Evolutionary conservation across 2,888 invertebrate species (phyloP), one percentile per base, ranked within the genome.

Genomic region (Ophion ventricosus): DNA sequence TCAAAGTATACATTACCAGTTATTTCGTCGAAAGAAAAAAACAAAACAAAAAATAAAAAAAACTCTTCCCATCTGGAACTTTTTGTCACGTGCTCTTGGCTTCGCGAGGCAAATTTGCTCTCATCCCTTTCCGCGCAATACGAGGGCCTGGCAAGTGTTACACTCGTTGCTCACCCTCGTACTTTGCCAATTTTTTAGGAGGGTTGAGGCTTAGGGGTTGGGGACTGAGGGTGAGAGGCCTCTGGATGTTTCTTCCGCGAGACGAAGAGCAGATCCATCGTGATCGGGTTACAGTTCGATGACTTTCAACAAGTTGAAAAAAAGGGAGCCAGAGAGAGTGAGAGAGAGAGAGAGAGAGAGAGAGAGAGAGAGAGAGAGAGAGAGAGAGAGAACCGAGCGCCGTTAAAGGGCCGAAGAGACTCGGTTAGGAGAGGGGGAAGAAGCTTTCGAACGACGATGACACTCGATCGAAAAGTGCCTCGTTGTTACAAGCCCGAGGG

Each of bases 391-490:
- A 49, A 11, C 14, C 49, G 4, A 17, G 77, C 4, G 59, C 26
- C 73, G 79, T 29, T 73, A 75, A 69, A 79, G 72, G 84, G 79
- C 69, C 64, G 17, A 74, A 64, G 35, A 5, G 29, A 23, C 20
- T 14, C 35, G 61, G 35, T 49, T 72, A 29, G 29, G 25, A 10
- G 14, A 29, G 29, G 59, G 56, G 49, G 80, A 81, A 86, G 87
- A 87, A 79, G 89, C 89, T 88, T 89, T 91, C 89, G 88, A 89
- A 89, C 87, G 87, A 72, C 79, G 61, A 82, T 84, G 88, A 88
- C 88, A 88, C 91, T 91, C 90, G 89, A 90, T 91, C 88, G 84
- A 89, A 90, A 90, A 91, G 91, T 90, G 86, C 88, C 90, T 87
- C 88, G 90, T 91, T 87, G 89, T 89, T 88, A 87, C 88, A 88